Percentiles rank a stretch among this genome's conserved stretches.
phyloP scores from a whole-genome alignment of 2,797 vertebrate species.

The Manis javanica region DNA sequence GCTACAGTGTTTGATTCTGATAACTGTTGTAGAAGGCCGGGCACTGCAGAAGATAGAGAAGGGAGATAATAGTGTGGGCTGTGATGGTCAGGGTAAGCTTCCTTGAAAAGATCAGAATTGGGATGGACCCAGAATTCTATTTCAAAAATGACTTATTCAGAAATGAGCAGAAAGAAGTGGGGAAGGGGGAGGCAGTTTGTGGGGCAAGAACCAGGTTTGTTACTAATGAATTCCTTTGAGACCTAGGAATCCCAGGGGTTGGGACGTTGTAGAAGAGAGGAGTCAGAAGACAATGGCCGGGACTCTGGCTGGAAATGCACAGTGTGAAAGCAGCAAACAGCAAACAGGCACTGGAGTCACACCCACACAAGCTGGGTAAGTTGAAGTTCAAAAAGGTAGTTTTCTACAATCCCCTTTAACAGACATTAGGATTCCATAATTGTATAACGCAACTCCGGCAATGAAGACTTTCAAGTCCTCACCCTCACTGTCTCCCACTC shows the following conservation, averaged over 20 bases:
- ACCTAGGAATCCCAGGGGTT: conserved; percentile 21
- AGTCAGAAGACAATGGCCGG: not conserved
- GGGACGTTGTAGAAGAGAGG: not conserved
- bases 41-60: not conserved
- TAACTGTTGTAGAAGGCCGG: not conserved
- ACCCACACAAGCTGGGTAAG: conserved; percentile 18
- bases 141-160: not conserved
- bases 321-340: not conserved
- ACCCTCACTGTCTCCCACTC: not conserved
- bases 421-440: not conserved
- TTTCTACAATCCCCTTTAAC: not conserved
- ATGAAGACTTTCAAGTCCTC: not conserved
- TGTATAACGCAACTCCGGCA: not conserved
- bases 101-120: not conserved
- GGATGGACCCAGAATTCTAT: not conserved
- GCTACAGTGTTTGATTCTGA: not conserved
- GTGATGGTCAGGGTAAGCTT: not conserved
- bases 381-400: not conserved
- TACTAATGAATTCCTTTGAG: conserved; percentile 67
- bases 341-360: not conserved
- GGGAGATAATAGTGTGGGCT: too few relatives aligned
- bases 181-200: too few relatives aligned
- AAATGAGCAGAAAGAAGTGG: not conserved
- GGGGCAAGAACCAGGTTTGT: not conserved
- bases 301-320: not conserved